Percentiles rank a stretch among this genome's conserved stretches.
phyloP scores from a whole-genome alignment of 2,797 vertebrate species.

The Catostomus latipinnis region DNA sequence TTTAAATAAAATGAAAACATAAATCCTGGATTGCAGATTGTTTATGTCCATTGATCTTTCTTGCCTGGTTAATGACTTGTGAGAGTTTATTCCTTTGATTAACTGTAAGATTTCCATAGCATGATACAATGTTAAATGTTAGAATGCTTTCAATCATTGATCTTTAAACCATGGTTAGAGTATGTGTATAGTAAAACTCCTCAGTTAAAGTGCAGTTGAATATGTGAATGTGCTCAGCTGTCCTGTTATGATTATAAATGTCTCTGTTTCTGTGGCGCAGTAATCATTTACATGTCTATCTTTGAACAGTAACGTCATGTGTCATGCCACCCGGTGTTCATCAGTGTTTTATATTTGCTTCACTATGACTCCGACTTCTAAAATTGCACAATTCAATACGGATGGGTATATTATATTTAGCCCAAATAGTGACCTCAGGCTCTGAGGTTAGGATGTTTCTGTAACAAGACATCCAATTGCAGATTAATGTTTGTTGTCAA shows the following conservation, averaged over 20 bases:
- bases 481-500: neutral
- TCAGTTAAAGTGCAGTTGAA: neutral
- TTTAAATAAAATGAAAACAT: no score
- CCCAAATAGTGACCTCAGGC: slow-evolving; percentile 10
- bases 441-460: slow-evolving; percentile 6
- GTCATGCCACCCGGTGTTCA: neutral
- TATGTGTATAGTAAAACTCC: neutral
- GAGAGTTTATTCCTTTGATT: no score
- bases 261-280: neutral
- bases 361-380: neutral
- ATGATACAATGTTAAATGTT: no score
- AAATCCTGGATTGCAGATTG: no score
- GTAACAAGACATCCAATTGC: neutral
- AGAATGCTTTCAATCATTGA: no score
- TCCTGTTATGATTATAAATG: slow-evolving; percentile 40
- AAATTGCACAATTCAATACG: neutral
- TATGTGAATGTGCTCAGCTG: neutral
- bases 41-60: no score
- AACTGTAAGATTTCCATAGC: no score
- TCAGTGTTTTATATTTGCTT: neutral
- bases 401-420: slow-evolving; percentile 32
- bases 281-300: slow-evolving; percentile 6
- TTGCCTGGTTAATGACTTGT: no score
- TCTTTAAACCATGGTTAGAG: no score
- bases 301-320: neutral